Conservation (phyloP, 2,113 vertebrate species). For the Gymnocephalus cernua region DNA sequence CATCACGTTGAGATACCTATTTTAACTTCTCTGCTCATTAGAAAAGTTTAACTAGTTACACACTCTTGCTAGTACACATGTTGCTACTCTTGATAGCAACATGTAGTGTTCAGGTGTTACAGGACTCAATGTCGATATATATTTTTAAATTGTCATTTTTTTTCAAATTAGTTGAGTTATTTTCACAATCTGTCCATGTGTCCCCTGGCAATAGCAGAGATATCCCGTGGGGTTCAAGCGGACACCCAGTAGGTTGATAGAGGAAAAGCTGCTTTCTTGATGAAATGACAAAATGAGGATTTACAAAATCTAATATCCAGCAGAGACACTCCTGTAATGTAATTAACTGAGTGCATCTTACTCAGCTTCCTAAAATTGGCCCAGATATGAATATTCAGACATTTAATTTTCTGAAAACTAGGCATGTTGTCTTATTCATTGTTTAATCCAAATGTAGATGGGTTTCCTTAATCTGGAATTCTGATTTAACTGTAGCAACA, state of each 20-base stretch:
- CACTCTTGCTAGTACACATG: too few relatives aligned
- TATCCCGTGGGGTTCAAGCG: too few relatives aligned
- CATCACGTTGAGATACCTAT: too few relatives aligned
- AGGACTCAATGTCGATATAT: too few relatives aligned
- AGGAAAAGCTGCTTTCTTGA: neutral
- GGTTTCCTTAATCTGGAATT: neutral
- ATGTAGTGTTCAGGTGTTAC: too few relatives aligned
- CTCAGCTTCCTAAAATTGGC: conserved; percentile 15
- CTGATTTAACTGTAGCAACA: neutral
- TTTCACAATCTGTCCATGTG: neutral
- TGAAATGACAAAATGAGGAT: conserved; percentile 3
- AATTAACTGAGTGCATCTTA: conserved; percentile 44
- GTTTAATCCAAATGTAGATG: neutral
- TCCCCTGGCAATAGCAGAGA: neutral
- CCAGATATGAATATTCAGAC: conserved; percentile 13
- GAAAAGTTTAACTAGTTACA: too few relatives aligned
- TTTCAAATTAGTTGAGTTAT: neutral
- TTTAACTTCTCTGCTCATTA: too few relatives aligned
- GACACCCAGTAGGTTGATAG: neutral
- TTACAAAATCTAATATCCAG: neutral
- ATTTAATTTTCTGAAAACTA: neutral
- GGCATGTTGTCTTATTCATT: neutral
- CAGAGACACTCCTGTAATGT: conserved; percentile 16
- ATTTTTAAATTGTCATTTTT: neutral
- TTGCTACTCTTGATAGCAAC: too few relatives aligned